phyloP scores from a whole-genome alignment of 1,140 invertebrate species.

The Pentalonia nigronervosa region DNA sequence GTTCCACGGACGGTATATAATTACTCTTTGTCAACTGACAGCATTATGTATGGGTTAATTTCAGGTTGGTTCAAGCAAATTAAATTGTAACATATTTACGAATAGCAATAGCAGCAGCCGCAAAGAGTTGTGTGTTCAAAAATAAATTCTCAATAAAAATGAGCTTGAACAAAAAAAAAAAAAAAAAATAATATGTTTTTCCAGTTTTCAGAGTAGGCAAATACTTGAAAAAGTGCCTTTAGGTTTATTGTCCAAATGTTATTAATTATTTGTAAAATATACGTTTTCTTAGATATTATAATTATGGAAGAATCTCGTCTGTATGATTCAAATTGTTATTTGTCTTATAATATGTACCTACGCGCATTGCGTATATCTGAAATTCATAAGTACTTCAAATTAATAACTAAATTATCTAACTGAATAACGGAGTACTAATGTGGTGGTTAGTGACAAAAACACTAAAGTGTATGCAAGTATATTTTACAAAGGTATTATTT shows the following conservation, averaged over 20 bases:
- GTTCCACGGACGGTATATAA: not conserved
- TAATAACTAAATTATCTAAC: not conserved
- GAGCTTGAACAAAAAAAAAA: too few relatives aligned
- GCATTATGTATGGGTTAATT: not conserved
- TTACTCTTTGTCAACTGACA: not conserved
- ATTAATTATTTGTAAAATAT: not conserved
- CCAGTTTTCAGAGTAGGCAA: not conserved
- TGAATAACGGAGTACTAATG: not conserved
- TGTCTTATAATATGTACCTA: not conserved
- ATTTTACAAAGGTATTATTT: not conserved
- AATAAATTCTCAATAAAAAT: not conserved
- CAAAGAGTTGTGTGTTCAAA: not conserved
- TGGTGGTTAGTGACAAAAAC: not conserved
- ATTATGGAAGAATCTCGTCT: not conserved
- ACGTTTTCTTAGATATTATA: not conserved
- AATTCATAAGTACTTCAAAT: not conserved
- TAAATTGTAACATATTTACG: not conserved
- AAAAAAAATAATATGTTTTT: not conserved
- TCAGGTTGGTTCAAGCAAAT: not conserved
- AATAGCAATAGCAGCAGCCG: not conserved
- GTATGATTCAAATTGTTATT: not conserved
- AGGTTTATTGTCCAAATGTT: not conserved
- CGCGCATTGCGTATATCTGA: not conserved
- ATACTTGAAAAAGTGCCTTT: not conserved
- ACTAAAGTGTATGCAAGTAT: not conserved